Evolutionary conservation across 2,797 vertebrate species (phyloP).

Genomic region (Euphonia xanthogaster): DNA sequence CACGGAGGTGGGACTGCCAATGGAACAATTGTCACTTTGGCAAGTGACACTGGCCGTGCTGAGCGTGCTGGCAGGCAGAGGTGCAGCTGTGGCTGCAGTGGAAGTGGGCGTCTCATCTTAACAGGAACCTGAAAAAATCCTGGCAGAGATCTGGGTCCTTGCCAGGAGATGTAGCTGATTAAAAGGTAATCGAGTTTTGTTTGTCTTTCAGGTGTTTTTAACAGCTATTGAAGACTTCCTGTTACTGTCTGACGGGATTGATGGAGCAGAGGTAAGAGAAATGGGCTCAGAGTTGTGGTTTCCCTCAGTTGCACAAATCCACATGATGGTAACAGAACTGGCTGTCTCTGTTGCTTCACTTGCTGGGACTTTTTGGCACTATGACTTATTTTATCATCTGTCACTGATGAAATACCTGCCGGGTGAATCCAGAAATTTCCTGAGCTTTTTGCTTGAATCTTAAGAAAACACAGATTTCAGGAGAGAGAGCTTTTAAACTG

Average conservation of each 20-base stretch:
- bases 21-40: background rate
- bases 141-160: background rate
- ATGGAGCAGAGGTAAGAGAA: conserved; percentile 70
- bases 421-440: background rate
- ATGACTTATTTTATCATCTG: background rate
- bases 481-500: background rate
- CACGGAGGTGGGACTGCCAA: background rate
- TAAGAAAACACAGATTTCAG: background rate
- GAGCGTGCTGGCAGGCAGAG: background rate
- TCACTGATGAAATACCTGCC: background rate
- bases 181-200: background rate
- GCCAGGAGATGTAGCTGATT: background rate
- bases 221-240: conserved; percentile 85
- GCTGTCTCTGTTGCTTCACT: background rate
- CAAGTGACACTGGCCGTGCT: background rate
- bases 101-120: background rate
- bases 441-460: background rate
- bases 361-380: background rate
- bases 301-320: background rate
- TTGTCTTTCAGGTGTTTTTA: conserved; percentile 84
- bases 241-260: conserved; percentile 70
- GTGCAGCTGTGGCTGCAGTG: background rate
- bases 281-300: background rate
- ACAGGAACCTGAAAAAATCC: background rate
- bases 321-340: background rate